Evolutionary conservation across 1,140 invertebrate species (phyloP).

Genomic region (Eufriesea mexicana): DNA sequence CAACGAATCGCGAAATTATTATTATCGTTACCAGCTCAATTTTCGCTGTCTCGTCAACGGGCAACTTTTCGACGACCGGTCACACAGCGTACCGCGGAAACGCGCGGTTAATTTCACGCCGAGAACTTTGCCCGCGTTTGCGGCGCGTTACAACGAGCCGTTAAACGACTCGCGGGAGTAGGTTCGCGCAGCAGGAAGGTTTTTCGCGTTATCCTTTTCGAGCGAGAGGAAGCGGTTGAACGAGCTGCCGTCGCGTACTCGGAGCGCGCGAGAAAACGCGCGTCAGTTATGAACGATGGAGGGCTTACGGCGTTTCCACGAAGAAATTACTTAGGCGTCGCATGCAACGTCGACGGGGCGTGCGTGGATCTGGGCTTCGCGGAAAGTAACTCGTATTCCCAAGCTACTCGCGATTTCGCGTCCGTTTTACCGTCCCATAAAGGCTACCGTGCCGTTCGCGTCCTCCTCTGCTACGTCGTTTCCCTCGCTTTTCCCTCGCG

Average conservation of each 20-base stretch:
- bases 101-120: background rate
- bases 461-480: too few species aligned
- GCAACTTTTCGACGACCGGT: background rate
- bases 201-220: background rate
- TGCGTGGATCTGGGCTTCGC: constrained; percentile 4
- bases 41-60: background rate
- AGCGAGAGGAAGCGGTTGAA: constrained; percentile 1
- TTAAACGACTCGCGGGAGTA: too few species aligned
- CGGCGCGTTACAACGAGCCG: too few species aligned
- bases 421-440: background rate
- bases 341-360: background rate
- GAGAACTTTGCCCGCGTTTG: background rate
- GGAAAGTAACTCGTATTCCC: constrained; percentile 28
- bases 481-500: background rate
- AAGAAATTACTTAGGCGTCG: constrained; percentile 55
- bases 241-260: background rate
- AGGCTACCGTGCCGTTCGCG: background rate
- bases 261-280: background rate
- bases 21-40: background rate
- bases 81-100: background rate
- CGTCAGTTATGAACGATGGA: constrained; percentile 14
- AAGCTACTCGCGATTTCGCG: constrained; percentile 13
- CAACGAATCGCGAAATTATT: background rate
- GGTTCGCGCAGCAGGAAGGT: too few species aligned
- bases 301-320: constrained; percentile 27